Evolutionary conservation across 1,140 invertebrate species (phyloP), one percentile per base, ranked within the genome.

Genomic region (Philaenus spumarius): DNA sequence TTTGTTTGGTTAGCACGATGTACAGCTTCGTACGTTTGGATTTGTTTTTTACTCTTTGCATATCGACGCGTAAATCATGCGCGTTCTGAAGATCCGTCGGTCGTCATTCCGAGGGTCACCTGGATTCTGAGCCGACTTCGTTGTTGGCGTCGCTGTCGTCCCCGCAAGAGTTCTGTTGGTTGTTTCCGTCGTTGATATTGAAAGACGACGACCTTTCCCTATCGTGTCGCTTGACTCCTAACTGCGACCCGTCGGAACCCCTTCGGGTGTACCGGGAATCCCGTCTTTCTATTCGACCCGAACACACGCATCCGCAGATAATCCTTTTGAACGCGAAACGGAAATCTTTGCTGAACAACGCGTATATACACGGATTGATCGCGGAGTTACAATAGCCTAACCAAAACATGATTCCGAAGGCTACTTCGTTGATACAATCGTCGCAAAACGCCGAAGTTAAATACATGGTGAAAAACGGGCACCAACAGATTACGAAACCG

Each of bases 301-400:
- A 62, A 71, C 87, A 90, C 64, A 89, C 80, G 67, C 87, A 91
- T 61, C 84, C 81, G 73, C 90, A 95, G 66, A 95, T 85, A 64
- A 95, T 94, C 65, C 84, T 83, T 73, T 92, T 91, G 78, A 96
- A 95, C 14, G 93, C 93, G 67, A 86, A 87, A 61, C 91, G 82
- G 72, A 95, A 97, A 72, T 94, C 91, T 71, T 90, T 89, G 65
- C 90, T 93, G 73, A 95, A 95, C 45, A 94, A 79, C 6, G 91
- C 92, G 70, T 95, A 97, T 62, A 93, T 91, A 65, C 89, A 82
- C 1, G 94, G 95, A 72, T 97, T 97, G 59, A 95, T 86, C 20
- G 93, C 93, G 11, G 90, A 95, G 73, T 98, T 98, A 71, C 92
- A 93, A 72, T 98, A 98, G 1, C 95, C 95, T 22, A 98, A 79